Evolutionary conservation across 1,140 invertebrate genomes (phyloP).

Genomic region (Probaryconus sp.): DNA sequence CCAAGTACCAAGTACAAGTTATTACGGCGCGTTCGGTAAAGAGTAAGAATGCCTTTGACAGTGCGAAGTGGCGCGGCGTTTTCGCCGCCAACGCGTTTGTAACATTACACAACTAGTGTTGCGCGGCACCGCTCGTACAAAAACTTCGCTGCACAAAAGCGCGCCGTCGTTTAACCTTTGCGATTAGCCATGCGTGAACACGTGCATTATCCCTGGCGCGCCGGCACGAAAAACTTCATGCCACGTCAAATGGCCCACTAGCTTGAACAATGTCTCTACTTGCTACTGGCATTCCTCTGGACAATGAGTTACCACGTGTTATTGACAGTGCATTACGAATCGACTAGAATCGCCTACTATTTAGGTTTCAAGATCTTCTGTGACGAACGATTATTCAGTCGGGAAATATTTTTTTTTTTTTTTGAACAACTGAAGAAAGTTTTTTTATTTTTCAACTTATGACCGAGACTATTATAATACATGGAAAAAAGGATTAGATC

Average conservation of each 20-base stretch:
- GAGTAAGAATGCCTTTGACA: slow-evolving; percentile 62
- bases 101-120: slow-evolving; percentile 56
- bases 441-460: too few relatives aligned
- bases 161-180: slow-evolving; percentile 41
- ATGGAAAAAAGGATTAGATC: too few relatives aligned
- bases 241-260: slow-evolving; percentile 55
- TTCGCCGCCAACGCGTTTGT: slow-evolving; percentile 51
- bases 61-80: slow-evolving; percentile 32
- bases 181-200: slow-evolving; percentile 56
- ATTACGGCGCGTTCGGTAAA: slow-evolving; percentile 28
- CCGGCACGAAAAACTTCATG: slow-evolving; percentile 43
- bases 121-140: too few relatives aligned
- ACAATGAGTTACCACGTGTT: slow-evolving; percentile 39
- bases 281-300: slow-evolving; percentile 46
- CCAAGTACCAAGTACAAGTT: too few relatives aligned
- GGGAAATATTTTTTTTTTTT: background rate
- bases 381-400: slow-evolving; percentile 45
- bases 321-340: slow-evolving; percentile 59
- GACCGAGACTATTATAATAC: too few relatives aligned
- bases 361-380: slow-evolving; percentile 16
- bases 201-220: slow-evolving; percentile 42
- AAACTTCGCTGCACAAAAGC: too few relatives aligned
- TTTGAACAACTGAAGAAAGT: too few relatives aligned
- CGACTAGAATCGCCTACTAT: slow-evolving; percentile 38
- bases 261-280: slow-evolving; percentile 56